A percentile compares a stretch with the other conserved stretches of the same genome.
phyloP scores from a whole-genome alignment of 1,140 invertebrate species.

The Heliconius eleuchia region DNA sequence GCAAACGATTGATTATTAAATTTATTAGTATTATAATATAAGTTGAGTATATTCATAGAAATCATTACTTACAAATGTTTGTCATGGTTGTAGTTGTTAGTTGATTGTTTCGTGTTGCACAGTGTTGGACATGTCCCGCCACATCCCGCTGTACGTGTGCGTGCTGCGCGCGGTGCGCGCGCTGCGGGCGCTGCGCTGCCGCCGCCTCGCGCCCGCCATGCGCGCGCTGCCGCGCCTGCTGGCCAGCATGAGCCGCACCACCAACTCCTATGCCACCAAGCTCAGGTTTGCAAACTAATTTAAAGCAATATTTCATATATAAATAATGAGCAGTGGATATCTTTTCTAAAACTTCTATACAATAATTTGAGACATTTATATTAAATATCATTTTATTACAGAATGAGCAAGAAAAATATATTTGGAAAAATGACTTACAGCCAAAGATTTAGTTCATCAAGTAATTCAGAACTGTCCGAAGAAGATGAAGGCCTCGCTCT shows the following conservation, averaged over 20 bases:
- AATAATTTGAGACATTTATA: background rate
- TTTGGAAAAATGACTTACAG: conserved; percentile 79
- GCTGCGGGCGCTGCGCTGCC: conserved; percentile 75
- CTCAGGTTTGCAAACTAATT: conserved; percentile 82
- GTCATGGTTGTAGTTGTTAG: no score
- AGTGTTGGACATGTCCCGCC: conserved; percentile 95
- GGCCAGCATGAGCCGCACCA: conserved; percentile 93
- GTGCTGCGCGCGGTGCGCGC: conserved; percentile 91
- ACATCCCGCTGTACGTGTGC: conserved; percentile 94
- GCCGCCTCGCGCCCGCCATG: conserved; percentile 68
- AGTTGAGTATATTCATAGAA: no score
- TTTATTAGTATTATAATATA: background rate
- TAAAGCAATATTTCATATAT: no score
- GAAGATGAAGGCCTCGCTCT: conserved; percentile 93
- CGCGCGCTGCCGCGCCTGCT: conserved; percentile 84
- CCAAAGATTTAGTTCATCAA: conserved; percentile 75
- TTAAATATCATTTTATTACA: conserved; percentile 54
- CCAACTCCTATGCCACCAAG: conserved; percentile 94
- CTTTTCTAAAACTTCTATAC: background rate
- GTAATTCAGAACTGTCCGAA: conserved; percentile 86
- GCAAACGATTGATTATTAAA: background rate
- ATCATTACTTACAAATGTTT: background rate
- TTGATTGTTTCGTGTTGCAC: no score
- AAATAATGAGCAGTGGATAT: background rate
- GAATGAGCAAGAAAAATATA: conserved; percentile 83